phyloP scores from a whole-genome alignment of 2,888 invertebrate genomes.

The Yponomeuta plumbellus region DNA sequence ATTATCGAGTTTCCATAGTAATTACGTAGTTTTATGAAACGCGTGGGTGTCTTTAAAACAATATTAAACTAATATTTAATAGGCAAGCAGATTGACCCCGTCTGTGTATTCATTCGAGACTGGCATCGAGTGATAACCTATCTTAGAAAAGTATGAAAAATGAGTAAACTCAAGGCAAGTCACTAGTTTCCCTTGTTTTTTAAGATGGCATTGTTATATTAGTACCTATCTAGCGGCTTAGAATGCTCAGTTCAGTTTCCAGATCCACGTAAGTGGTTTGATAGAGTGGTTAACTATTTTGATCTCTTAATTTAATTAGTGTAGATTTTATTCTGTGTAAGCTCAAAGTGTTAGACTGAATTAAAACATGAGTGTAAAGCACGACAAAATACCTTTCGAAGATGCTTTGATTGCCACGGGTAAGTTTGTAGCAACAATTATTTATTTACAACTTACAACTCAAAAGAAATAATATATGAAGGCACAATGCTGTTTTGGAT shows the following conservation, averaged over 20 bases:
- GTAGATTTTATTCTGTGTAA: not conserved
- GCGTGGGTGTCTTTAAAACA: no score
- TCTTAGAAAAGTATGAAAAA: not conserved
- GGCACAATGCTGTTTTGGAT: no score
- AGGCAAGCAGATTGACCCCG: no score
- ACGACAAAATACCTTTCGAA: slow-evolving; percentile 42
- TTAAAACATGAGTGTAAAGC: slow-evolving; percentile 29
- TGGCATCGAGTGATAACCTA: not conserved
- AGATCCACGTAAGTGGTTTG: not conserved
- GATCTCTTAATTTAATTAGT: not conserved
- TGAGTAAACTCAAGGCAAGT: not conserved
- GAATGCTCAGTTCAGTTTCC: not conserved
- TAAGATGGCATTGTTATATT: not conserved
- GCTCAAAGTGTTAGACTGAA: not conserved
- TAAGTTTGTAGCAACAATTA: slow-evolving; percentile 22
- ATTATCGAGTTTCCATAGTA: no score
- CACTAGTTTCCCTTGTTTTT: not conserved
- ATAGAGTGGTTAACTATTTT: not conserved
- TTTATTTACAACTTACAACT: no score
- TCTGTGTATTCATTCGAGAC: no score
- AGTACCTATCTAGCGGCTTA: not conserved
- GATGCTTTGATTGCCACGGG: slow-evolving; percentile 48
- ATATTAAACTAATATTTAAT: no score
- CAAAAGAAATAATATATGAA: no score
- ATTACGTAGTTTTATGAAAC: no score